phyloP scores from a whole-genome alignment of 2,113 vertebrate genomes.

The Pheucticus melanocephalus region DNA sequence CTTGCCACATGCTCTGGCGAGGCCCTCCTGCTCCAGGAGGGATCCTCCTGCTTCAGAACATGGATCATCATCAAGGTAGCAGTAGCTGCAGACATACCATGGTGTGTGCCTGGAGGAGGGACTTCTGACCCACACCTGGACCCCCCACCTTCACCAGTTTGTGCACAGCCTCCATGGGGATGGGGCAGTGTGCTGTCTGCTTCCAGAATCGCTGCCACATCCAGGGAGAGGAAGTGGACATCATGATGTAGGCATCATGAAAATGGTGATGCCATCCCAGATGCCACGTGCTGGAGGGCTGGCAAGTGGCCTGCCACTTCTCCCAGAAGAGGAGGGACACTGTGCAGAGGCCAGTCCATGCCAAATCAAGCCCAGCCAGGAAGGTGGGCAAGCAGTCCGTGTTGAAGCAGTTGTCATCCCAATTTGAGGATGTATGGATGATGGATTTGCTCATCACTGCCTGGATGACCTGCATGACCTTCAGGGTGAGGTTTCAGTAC shows the following conservation, averaged over 20 bases:
- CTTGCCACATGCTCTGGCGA: background rate
- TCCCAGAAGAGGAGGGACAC: background rate
- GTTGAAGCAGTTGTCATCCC: background rate
- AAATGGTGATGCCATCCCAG: background rate
- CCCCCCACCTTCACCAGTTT: background rate
- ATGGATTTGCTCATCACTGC: background rate
- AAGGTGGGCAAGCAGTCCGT: background rate
- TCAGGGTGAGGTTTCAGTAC: constrained; percentile 22
- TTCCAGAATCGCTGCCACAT: background rate
- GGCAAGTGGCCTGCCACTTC: background rate
- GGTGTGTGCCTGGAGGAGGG: background rate
- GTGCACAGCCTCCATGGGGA: background rate
- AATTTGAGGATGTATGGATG: background rate
- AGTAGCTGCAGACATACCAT: background rate
- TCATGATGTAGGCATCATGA: background rate
- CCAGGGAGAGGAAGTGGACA: background rate
- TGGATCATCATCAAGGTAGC: background rate
- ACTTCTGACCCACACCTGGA: background rate
- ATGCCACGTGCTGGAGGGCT: background rate
- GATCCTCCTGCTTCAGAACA: background rate
- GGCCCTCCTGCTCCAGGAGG: background rate
- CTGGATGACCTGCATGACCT: background rate
- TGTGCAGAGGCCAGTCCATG: rapidly evolving
- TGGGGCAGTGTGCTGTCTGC: background rate
- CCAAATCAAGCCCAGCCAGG: background rate